A percentile compares a stretch with the other conserved stretches of the same genome.
phyloP scores from a whole-genome alignment of 1,140 invertebrate species.

The Belonocnema kinseyi region DNA sequence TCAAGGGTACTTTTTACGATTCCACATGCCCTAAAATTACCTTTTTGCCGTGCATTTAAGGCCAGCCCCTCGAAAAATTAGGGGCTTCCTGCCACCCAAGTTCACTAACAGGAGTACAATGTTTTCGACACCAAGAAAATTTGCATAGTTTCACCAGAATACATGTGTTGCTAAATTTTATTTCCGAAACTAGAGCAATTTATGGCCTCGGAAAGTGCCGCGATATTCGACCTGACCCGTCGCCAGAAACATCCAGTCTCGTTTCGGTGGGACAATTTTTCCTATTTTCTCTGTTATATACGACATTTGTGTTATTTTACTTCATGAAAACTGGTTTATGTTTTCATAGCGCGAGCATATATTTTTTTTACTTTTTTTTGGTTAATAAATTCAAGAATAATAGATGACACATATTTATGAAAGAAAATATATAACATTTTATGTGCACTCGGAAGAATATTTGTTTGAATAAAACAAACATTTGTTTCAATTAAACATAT shows the following conservation, averaged over 20 bases:
- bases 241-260: conserved; percentile 44
- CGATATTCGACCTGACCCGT: conserved; percentile 60
- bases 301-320: conserved; percentile 50
- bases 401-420: too few species aligned
- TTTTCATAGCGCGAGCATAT: neutral
- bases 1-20: conserved; percentile 4
- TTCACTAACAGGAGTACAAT: neutral
- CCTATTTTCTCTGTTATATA: conserved; percentile 39
- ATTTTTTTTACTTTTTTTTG: too few species aligned
- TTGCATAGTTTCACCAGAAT: conserved; percentile 57
- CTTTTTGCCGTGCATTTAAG: neutral
- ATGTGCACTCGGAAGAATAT: too few species aligned
- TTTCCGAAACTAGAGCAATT: conserved; percentile 71
- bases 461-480: too few species aligned
- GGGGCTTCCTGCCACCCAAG: neutral
- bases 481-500: too few species aligned
- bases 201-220: conserved; percentile 63
- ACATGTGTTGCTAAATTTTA: conserved; percentile 64
- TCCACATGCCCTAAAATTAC: neutral
- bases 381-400: too few species aligned
- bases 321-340: neutral
- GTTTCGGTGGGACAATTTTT: conserved; percentile 44
- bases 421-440: too few species aligned
- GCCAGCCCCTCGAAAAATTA: neutral
- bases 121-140: conserved; percentile 47